Percentiles rank a stretch among this genome's conserved stretches.
Evolutionary conservation across 2,797 vertebrate genomes (phyloP).

Genomic region (Gila robusta): DNA sequence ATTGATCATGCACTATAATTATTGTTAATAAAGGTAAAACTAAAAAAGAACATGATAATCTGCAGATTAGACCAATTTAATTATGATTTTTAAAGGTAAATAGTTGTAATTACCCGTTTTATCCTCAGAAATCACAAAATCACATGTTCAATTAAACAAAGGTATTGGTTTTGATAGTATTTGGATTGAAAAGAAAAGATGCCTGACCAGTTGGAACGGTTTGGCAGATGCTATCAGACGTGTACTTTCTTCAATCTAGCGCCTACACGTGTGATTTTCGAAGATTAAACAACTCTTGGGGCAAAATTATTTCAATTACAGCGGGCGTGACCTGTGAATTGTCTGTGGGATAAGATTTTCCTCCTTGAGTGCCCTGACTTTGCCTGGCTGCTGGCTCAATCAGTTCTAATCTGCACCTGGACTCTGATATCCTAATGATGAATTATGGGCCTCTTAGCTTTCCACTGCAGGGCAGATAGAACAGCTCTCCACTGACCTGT

Average conservation of each 20-base stretch:
- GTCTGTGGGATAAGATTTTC: conserved; percentile 94
- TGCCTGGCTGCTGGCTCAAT: conserved; percentile 91
- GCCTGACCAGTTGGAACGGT: not conserved
- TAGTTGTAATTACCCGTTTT: not conserved
- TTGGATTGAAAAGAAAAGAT: not conserved
- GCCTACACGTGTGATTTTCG: conserved; percentile 89
- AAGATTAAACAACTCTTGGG: conserved; percentile 95
- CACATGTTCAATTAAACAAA: not conserved
- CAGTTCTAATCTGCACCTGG: conserved; percentile 97
- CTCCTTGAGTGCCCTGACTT: conserved; percentile 85
- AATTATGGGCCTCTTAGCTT: conserved; percentile 93
- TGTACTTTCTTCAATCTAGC: conserved; percentile 85
- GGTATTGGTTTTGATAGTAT: not conserved
- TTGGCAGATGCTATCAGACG: conserved; percentile 75
- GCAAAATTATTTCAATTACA: conserved; percentile 98
- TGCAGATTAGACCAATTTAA: not conserved
- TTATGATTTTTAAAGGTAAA: not conserved
- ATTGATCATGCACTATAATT: not conserved
- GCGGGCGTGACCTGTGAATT: conserved; percentile 91
- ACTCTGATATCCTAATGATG: conserved; percentile 98
- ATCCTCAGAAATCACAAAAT: not conserved
- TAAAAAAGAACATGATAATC: not conserved
- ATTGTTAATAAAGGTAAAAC: not conserved
- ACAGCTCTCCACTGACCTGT: conserved; percentile 87
- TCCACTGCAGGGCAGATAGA: conserved; percentile 82